Conservation (phyloP, 2,797 vertebrate species). For the Enteromius argenteus region DNA sequence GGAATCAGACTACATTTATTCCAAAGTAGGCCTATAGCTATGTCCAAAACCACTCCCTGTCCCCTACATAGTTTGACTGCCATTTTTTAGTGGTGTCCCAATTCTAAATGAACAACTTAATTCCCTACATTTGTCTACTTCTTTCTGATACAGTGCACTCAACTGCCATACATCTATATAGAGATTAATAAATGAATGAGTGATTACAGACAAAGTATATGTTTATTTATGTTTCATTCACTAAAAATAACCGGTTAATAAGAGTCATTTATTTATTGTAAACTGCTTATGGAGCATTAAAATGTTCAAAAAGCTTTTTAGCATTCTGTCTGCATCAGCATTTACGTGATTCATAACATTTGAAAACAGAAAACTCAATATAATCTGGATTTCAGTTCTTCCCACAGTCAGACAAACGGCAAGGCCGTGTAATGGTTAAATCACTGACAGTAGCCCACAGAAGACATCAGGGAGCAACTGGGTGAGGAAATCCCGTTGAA, state of each 20-base stretch:
- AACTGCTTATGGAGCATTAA: not conserved
- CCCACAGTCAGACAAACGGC: not conserved
- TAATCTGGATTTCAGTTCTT: not conserved
- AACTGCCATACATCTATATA: not conserved
- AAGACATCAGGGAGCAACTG: slow-evolving; percentile 22
- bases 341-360: not conserved
- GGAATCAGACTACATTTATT: not conserved
- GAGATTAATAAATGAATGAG: not conserved
- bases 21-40: not conserved
- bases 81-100: not conserved
- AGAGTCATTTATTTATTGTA: not conserved
- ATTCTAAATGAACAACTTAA: not conserved
- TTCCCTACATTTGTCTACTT: not conserved
- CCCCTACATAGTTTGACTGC: not conserved
- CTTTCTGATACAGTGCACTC: not conserved
- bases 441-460: slow-evolving; percentile 36
- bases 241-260: not conserved
- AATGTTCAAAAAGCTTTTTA: not conserved
- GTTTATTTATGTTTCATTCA: not conserved
- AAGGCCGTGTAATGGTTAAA: slow-evolving; percentile 20
- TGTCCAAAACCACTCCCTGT: not conserved
- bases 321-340: not conserved
- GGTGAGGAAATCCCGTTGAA: slow-evolving; percentile 23
- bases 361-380: not conserved
- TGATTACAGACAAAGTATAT: not conserved